Conservation (phyloP, 1,140 invertebrate genomes). For the Eupristina koningsbergeri region DNA sequence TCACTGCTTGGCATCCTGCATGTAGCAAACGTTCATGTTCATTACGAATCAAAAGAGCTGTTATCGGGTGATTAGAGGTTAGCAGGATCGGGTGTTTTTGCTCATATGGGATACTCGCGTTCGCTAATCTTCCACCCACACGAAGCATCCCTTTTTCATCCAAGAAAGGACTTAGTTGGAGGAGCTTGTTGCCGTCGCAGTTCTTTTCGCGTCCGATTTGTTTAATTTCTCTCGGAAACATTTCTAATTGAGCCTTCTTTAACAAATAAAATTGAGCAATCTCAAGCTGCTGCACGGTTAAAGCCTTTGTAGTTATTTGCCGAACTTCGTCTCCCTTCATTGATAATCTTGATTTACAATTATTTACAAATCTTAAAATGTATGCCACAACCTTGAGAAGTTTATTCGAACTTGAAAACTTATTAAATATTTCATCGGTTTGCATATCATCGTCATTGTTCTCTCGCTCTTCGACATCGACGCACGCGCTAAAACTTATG, state of each 20-base stretch:
- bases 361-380: neutral
- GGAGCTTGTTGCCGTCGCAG: conserved; percentile 33
- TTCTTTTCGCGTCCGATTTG: neutral
- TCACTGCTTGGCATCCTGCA: conserved; percentile 54
- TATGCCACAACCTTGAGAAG: neutral
- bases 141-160: conserved; percentile 61
- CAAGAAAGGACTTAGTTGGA: conserved; percentile 59
- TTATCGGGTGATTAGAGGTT: no score
- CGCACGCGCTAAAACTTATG: neutral
- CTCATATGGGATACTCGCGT: conserved; percentile 59
- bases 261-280: no score
- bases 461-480: no score
- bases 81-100: no score
- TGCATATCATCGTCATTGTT: no score
- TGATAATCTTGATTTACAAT: neutral
- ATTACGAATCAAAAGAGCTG: no score
- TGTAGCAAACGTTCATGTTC: conserved; percentile 50
- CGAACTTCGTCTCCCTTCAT: no score
- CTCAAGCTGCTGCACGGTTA: neutral
- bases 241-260: neutral
- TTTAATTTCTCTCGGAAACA: conserved; percentile 16
- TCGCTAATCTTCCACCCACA: conserved; percentile 64
- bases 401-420: neutral
- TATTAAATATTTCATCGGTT: no score
- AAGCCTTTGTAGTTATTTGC: neutral